These are phyloP conservation scores for Periphyllus acericola DNA, from an alignment of 2,888 invertebrate species.

Conservation along the genomic window DNA sequence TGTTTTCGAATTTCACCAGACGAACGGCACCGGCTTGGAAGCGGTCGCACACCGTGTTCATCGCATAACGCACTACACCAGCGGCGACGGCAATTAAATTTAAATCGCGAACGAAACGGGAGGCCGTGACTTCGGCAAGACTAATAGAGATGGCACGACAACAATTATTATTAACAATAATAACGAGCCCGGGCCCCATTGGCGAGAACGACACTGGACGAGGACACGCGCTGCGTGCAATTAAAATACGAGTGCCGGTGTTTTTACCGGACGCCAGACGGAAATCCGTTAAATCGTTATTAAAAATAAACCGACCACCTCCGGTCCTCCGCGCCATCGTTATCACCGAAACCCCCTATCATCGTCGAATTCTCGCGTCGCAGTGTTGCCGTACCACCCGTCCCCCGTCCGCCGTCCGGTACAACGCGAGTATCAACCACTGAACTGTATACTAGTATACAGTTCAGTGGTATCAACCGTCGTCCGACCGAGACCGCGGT, in stretches of 20 bases:
- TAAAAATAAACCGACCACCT: neutral
- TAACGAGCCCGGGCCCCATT: neutral
- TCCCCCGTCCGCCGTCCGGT: no score
- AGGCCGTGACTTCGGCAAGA: neutral
- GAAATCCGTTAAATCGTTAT: slow-evolving; percentile 2
- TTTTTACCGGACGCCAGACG: neutral
- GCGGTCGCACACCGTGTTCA: neutral
- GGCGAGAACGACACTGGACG: neutral
- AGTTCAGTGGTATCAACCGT: no score
- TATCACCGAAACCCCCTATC: neutral
- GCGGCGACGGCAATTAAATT: neutral
- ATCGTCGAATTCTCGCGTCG: no score
- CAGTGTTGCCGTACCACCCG: neutral
- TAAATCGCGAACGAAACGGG: neutral
- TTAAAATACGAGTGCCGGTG: neutral
- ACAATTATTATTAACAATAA: neutral
- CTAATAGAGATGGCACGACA: neutral
- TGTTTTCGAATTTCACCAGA: neutral
- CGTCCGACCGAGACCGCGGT: no score
- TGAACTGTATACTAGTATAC: no score
- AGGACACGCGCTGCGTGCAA: neutral
- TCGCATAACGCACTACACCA: neutral
- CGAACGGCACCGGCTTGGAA: neutral
- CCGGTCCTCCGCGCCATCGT: neutral
- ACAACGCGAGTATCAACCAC: no score